phyloP scores from a whole-genome alignment of 2,888 invertebrate genomes.

The Calameuta pallipes region DNA sequence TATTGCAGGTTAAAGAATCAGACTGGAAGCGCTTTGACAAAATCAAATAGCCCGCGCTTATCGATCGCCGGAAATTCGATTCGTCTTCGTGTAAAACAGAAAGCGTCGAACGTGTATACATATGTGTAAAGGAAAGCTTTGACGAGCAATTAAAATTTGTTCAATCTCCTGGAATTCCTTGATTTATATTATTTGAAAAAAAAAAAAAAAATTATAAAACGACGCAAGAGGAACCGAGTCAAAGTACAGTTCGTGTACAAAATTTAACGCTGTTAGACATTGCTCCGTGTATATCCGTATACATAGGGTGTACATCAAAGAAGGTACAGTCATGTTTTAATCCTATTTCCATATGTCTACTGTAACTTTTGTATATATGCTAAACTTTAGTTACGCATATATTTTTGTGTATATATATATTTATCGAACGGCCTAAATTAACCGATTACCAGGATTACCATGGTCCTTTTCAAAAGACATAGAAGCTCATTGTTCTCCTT shows the following conservation, averaged over 20 bases:
- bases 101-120: too few species aligned
- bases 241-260: neutral
- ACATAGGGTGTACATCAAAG: too few species aligned
- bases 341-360: too few species aligned
- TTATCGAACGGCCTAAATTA: constrained; percentile 65
- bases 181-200: neutral
- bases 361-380: too few species aligned
- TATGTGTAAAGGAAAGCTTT: neutral
- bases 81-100: neutral
- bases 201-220: neutral
- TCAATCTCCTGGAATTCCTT: neutral
- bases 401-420: neutral
- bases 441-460: constrained; percentile 28
- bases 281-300: neutral
- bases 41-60: neutral
- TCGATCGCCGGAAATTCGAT: neutral
- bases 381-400: constrained; percentile 17
- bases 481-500: neutral
- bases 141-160: neutral
- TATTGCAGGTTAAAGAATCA: neutral
- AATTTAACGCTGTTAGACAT: neutral
- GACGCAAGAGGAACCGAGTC: too few species aligned
- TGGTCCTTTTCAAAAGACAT: neutral
- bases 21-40: neutral
- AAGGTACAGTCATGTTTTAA: too few species aligned